phyloP scores from a whole-genome alignment of 2,113 vertebrate species.

The Australoheros scitulus region DNA sequence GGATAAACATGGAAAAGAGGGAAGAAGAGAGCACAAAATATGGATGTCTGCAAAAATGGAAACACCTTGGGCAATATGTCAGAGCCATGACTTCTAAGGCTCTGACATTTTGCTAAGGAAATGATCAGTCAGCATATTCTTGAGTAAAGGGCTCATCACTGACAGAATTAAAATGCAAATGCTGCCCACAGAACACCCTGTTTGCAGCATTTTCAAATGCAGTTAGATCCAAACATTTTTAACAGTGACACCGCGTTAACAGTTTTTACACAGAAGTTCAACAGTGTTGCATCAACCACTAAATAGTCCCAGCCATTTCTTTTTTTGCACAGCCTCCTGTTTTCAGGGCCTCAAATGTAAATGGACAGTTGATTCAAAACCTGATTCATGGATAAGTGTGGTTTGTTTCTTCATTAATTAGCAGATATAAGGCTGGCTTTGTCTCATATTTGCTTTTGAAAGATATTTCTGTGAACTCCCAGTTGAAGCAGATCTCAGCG shows the following conservation, averaged over 20 bases:
- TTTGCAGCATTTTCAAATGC: conserved; percentile 14
- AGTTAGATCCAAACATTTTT: not conserved
- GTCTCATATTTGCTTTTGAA: not conserved
- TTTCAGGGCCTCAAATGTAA: not conserved
- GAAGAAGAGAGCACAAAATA: conserved; percentile 47
- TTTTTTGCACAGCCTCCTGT: not conserved
- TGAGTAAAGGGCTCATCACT: conserved; percentile 41
- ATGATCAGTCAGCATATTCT: conserved; percentile 69
- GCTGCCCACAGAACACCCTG: conserved; percentile 36
- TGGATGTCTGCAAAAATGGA: conserved; percentile 62
- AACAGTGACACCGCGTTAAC: not conserved
- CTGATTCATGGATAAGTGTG: not conserved
- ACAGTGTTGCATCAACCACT: not conserved
- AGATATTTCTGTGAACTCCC: not conserved
- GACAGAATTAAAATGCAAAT: conserved; percentile 56
- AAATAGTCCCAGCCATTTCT: not conserved
- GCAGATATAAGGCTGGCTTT: not conserved
- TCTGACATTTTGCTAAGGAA: conserved; percentile 58
- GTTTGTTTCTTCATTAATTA: not conserved
- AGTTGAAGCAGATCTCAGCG: not conserved
- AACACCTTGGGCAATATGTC: conserved; percentile 61
- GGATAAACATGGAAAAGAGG: not conserved
- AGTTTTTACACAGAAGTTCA: not conserved
- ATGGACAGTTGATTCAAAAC: not conserved
- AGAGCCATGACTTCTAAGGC: conserved; percentile 59